Percentiles rank a stretch among this genome's conserved stretches.
Evolutionary conservation across 2,797 vertebrate species (phyloP).

Genomic region (Paguma larvata): DNA sequence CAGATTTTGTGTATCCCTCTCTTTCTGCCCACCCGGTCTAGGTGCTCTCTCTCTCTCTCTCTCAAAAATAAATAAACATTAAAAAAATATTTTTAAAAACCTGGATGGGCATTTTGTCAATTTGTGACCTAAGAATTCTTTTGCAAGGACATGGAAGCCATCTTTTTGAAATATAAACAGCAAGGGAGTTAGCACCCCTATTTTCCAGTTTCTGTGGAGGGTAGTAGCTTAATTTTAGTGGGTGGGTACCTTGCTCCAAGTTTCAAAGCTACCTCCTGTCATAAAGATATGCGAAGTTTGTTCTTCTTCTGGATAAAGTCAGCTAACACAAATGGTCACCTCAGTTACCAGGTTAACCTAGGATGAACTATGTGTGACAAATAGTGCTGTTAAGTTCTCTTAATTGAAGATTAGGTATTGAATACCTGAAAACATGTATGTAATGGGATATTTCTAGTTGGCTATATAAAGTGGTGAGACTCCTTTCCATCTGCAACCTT

Average conservation of each 20-base stretch:
- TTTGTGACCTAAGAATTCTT: neutral
- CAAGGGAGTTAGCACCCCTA: neutral
- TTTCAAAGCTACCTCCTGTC: neutral
- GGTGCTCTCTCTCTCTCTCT: too few species aligned
- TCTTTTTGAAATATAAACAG: neutral
- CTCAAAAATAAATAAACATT: too few species aligned
- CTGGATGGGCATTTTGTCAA: neutral
- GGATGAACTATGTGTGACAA: neutral
- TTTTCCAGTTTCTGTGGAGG: neutral
- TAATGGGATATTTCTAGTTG: neutral
- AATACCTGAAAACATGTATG: neutral
- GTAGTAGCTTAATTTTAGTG: neutral
- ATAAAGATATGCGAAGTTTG: slow-evolving; percentile 2
- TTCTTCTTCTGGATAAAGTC: neutral
- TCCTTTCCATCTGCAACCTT: neutral
- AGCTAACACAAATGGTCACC: neutral
- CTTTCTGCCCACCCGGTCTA: too few species aligned
- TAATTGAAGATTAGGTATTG: neutral
- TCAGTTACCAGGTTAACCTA: neutral
- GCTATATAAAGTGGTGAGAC: neutral
- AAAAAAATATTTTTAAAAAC: neutral
- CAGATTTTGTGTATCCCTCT: too few species aligned
- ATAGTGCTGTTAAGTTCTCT: neutral
- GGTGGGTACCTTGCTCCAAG: neutral
- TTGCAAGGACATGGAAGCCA: neutral